Percentiles rank a stretch among this genome's conserved stretches.
Evolutionary conservation across 2,797 vertebrate species (phyloP).

Genomic region (Eospalax fontanierii): DNA sequence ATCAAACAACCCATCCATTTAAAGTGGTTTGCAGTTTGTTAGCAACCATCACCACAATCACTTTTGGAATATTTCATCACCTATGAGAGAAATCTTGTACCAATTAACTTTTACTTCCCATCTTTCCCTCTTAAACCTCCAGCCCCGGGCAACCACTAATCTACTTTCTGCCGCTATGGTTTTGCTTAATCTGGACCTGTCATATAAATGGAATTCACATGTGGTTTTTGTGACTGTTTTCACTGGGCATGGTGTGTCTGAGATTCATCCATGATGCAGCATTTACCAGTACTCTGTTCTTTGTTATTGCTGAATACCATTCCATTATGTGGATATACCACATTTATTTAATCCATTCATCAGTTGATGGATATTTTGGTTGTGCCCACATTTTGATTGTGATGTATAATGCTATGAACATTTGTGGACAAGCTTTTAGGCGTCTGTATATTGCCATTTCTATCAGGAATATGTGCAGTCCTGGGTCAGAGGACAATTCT

Average conservation of each 20-base stretch:
- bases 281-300: not conserved
- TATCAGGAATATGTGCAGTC: not conserved
- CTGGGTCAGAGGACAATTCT: constrained; percentile 19
- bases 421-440: not conserved
- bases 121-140: not conserved
- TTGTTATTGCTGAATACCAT: constrained; percentile 36
- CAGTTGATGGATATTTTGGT: not conserved
- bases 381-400: not conserved
- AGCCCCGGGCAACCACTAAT: not conserved
- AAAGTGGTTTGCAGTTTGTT: constrained; percentile 14
- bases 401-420: not conserved
- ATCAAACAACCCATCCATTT: not conserved
- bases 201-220: not conserved
- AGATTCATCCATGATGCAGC: not conserved
- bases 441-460: constrained; percentile 15
- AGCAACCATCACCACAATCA: not conserved
- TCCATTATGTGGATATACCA: not conserved
- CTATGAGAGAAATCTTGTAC: not conserved
- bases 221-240: not conserved
- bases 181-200: constrained; percentile 40
- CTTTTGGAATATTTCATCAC: constrained; percentile 24
- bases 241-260: not conserved
- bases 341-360: not conserved
- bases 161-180: not conserved
- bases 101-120: not conserved